These are phyloP conservation scores for Synergus laeviventris DNA, from an alignment of 2,888 invertebrate species.

Conservation along the genomic window DNA sequence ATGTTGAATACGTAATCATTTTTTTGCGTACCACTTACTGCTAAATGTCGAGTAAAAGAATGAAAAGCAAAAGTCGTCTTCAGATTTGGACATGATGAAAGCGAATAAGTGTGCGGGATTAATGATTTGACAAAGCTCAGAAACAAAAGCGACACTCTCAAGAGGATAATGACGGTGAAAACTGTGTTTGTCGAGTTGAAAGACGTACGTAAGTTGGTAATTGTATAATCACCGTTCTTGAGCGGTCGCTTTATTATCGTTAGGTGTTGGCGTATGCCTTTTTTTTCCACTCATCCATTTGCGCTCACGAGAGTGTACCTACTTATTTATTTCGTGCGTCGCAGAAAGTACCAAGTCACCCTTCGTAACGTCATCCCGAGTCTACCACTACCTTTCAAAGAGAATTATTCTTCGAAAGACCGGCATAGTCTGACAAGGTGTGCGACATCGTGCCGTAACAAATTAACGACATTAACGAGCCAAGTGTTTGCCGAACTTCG, in stretches of 20 bases:
- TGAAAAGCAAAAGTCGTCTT: not conserved
- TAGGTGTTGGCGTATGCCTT: conserved; percentile 32
- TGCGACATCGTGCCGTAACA: conserved; percentile 45
- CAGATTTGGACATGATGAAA: conserved; percentile 2
- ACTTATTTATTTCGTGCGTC: conserved; percentile 38
- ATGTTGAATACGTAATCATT: not conserved
- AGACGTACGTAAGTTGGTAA: conserved; percentile 59
- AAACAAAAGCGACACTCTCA: conserved; percentile 63
- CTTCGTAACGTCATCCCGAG: conserved; percentile 31
- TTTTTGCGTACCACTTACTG: not conserved
- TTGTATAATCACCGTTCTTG: conserved; percentile 59
- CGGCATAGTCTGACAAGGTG: conserved; percentile 46
- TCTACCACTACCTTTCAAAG: conserved; percentile 1
- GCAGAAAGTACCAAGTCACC: conserved; percentile 36
- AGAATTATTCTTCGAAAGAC: conserved; percentile 28
- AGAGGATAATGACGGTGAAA: conserved; percentile 67
- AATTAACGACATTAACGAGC: conserved; percentile 43
- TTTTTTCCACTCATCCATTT: conserved; percentile 28
- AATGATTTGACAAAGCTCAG: conserved; percentile 61
- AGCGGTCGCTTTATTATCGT: conserved; percentile 53
- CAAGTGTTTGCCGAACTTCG: conserved; percentile 36
- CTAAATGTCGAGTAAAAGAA: not conserved
- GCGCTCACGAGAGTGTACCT: conserved; percentile 33
- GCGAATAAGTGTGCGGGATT: conserved; percentile 46
- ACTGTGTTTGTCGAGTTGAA: conserved; percentile 66